Base-by-base conservation (phyloP, 2,888 invertebrate genomes). In the Agonopterix arenella region DNA sequence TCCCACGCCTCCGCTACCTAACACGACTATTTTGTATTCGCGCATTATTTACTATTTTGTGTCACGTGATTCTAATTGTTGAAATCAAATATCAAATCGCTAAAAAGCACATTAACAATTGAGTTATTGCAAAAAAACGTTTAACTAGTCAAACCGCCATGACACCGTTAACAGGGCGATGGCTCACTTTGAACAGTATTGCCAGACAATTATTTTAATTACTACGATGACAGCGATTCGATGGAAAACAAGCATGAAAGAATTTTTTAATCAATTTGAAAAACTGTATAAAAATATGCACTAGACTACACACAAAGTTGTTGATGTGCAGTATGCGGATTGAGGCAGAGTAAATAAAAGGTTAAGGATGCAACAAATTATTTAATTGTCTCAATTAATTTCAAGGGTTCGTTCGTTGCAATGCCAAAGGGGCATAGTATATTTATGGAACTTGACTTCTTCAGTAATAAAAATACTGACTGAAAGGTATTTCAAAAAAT, bases 1-100 rank as follows among this genome's bases (percentile, higher is more conserved):
- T 77, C 99, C 99, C 76, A 99, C 99, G 91, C 99, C 99, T 83
- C 99, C 99, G 83, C 98, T 98, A 73, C 99, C 99, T 88, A 99
- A 92, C 72, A 99, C 99, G 68, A 99, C 99, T 90, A 99, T 97
- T 93, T 99, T 99, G 92, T 99, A 99, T 93, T 99, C 99, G 90
- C 99, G 96, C 99, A 99, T 99, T 84, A 79, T 89, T 82, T 68
- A 76, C 77, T 85, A 80, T 76, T 76, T 69, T 81, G 69, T 80
- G 64, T 74, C 73, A 76, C 72, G 70, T 76, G 64, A 67, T 73
- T 70, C 62, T 74, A 76, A 73, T 72, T 73, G 73, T 73, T 67
- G 68, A 80, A 83, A 84, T 73, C 70, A 80, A 85, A 80, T 74
- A 80, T 86, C 72, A 80, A 78, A 79, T 76, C 65, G 81, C 73